Evolutionary conservation across 2,797 vertebrate genomes (phyloP).

Genomic region (Phyllotis vaccarum): DNA sequence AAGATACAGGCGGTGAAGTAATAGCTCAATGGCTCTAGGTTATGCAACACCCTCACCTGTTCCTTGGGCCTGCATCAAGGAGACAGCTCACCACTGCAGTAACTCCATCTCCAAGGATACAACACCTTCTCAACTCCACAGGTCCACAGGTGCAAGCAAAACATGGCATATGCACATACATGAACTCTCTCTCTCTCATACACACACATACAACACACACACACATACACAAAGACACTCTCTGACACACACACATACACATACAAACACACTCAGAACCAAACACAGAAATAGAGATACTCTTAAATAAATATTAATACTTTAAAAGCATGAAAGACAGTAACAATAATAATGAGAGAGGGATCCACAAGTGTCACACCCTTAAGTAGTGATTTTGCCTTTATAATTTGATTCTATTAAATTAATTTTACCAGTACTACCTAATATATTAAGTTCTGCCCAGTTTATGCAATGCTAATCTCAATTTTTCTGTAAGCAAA

Average conservation of each 20-base stretch:
- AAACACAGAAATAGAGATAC: no score
- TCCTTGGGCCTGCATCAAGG: fast-evolving
- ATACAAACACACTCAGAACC: neutral
- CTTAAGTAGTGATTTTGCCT: no score
- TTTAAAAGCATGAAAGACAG: neutral
- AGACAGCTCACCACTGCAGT: neutral
- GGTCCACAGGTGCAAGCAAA: no score
- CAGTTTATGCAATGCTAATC: neutral
- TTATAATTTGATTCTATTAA: neutral
- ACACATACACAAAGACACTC: neutral
- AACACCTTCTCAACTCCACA: no score
- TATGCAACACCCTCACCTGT: neutral
- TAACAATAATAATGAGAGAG: neutral
- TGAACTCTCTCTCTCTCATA: no score
- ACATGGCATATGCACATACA: neutral
- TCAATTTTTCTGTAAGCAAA: neutral
- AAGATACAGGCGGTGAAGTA: neutral
- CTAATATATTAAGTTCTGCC: neutral
- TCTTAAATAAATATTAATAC: no score
- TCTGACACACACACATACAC: neutral
- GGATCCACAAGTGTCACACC: neutral
- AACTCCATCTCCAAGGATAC: neutral
- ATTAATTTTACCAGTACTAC: neutral
- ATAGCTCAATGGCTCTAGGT: neutral
- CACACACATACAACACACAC: no score